These are phyloP conservation scores for Acanthopagrus latus DNA, from an alignment of 2,797 vertebrate species.

Conservation along the genomic window DNA sequence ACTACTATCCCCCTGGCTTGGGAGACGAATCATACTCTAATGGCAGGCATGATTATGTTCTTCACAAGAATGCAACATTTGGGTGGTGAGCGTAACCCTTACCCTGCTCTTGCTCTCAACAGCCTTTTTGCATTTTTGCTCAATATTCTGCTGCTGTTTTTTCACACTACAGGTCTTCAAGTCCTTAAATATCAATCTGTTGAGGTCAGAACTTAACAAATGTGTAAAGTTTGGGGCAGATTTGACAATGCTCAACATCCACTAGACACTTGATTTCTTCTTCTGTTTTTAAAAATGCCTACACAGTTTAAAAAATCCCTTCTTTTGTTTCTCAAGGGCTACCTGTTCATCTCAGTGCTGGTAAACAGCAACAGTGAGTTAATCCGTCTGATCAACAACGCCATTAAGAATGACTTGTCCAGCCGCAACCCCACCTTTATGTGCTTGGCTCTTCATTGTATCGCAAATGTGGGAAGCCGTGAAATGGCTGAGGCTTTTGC, in stretches of 20 bases:
- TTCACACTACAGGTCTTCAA: too few species aligned
- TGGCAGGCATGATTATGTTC: too few species aligned
- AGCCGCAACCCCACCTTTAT: slow-evolving; percentile 97
- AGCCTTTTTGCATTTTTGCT: too few species aligned
- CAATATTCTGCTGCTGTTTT: too few species aligned
- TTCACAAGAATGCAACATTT: too few species aligned
- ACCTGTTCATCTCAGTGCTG: slow-evolving; percentile 94
- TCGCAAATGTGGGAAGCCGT: slow-evolving; percentile 93
- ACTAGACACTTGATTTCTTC: neutral
- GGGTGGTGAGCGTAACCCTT: too few species aligned
- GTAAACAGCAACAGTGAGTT: slow-evolving; percentile 95
- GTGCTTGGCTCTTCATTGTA: slow-evolving; percentile 95
- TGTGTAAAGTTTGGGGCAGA: too few species aligned
- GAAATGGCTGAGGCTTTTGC: slow-evolving; percentile 96
- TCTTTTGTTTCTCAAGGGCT: slow-evolving; percentile 82
- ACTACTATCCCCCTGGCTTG: too few species aligned
- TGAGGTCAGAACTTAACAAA: too few species aligned
- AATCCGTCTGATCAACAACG: slow-evolving; percentile 94
- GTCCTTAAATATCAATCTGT: too few species aligned
- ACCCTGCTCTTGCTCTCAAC: too few species aligned
- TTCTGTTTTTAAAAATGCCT: neutral
- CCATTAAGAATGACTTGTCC: slow-evolving; percentile 94
- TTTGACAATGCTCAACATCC: neutral
- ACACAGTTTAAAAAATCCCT: neutral
- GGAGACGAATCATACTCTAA: too few species aligned